phyloP scores from a whole-genome alignment of 2,797 vertebrate species.

The Glyptemys insculpta region DNA sequence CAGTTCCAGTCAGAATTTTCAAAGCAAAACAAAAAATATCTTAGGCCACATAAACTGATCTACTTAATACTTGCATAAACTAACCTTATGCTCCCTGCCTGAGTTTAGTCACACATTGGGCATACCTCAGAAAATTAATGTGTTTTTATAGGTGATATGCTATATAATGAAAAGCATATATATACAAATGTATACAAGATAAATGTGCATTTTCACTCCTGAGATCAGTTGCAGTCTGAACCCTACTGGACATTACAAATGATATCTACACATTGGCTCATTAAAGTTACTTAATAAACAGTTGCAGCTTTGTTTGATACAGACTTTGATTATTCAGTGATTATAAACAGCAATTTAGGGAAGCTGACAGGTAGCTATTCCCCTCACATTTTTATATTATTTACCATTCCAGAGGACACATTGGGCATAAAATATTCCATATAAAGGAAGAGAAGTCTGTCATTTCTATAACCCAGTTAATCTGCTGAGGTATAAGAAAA shows the following conservation, averaged over 20 bases:
- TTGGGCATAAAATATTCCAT: conserved; percentile 45
- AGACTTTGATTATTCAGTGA: conserved; percentile 17
- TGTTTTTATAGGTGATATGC: conserved; percentile 27
- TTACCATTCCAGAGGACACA: conserved; percentile 42
- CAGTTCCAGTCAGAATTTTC: conserved; percentile 12
- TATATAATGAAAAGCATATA: conserved; percentile 17
- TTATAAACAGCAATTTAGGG: conserved; percentile 33
- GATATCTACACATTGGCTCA: too few species aligned
- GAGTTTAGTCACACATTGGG: conserved; percentile 34
- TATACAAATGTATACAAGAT: conserved; percentile 17
- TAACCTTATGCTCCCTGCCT: conserved; percentile 42
- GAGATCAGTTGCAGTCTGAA: conserved; percentile 67
- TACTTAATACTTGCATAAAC: conserved; percentile 52
- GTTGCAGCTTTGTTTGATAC: conserved; percentile 18
- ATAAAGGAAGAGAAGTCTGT: background rate
- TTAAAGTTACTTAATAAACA: conserved; percentile 44
- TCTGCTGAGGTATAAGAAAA: background rate
- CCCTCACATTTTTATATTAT: conserved; percentile 41
- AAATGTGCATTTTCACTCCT: conserved; percentile 66
- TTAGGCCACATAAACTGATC: conserved; percentile 37
- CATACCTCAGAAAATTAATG: conserved; percentile 40
- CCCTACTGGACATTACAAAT: background rate
- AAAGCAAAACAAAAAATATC: conserved; percentile 9
- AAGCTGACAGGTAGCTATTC: conserved; percentile 10
- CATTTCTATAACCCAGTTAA: background rate